These are phyloP conservation scores for Nemotelus nigrinus DNA, from an alignment of 2,888 invertebrate species.

Conservation along the genomic window DNA sequence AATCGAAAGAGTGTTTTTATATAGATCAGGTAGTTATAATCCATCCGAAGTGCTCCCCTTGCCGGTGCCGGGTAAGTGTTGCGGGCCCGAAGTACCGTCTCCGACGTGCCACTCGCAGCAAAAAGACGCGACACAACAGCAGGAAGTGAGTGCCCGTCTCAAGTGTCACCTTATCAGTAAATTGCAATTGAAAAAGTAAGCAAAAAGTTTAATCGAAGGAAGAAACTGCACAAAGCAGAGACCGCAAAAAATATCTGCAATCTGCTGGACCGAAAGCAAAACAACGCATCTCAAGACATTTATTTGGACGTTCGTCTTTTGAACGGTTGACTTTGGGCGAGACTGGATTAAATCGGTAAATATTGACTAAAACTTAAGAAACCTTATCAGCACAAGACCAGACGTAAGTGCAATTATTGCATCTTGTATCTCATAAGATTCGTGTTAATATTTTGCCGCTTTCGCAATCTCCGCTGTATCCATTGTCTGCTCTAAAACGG, in stretches of 20 bases:
- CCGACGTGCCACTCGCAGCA: background rate
- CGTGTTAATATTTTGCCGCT: background rate
- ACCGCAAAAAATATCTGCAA: background rate
- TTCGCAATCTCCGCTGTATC: background rate
- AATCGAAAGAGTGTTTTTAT: constrained; percentile 7
- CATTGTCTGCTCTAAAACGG: background rate
- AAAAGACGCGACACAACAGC: background rate
- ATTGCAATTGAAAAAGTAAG: constrained; percentile 1
- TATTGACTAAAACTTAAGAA: background rate
- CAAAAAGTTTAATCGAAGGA: background rate
- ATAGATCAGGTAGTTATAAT: constrained; percentile 20
- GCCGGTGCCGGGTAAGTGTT: too few relatives aligned
- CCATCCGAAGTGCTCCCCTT: background rate
- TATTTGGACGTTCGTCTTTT: background rate
- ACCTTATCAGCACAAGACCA: background rate
- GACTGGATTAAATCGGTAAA: constrained; percentile 15
- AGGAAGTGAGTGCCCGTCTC: constrained; percentile 25
- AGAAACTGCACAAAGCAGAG: background rate
- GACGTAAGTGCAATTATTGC: constrained; percentile 23
- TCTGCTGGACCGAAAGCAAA: constrained; percentile 9
- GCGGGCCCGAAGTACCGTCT: background rate
- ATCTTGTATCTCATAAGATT: background rate
- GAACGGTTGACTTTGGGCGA: background rate
- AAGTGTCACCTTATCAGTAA: constrained; percentile 21
- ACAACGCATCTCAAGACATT: background rate